phyloP scores from a whole-genome alignment of 2,113 vertebrate species.

The Cheilinus undulatus region DNA sequence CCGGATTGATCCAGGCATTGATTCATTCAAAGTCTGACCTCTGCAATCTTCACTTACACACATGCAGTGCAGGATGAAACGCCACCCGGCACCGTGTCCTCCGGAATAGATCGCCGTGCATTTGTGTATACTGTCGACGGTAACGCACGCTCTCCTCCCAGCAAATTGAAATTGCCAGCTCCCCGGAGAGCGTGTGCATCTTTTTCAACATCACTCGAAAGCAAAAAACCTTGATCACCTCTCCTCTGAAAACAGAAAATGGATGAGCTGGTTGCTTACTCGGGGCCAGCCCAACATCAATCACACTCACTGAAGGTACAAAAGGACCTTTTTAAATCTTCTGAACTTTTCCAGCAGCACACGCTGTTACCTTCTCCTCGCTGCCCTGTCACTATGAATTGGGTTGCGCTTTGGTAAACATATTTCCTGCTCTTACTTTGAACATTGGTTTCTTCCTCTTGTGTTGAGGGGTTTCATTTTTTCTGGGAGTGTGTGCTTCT shows the following conservation, averaged over 20 bases:
- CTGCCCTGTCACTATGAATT: slow-evolving; percentile 60
- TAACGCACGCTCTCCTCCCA: not conserved
- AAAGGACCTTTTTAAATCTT: slow-evolving; percentile 66
- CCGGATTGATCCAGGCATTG: slow-evolving; percentile 53
- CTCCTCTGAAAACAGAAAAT: slow-evolving; percentile 32
- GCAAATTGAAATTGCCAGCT: slow-evolving; percentile 48
- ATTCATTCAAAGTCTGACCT: slow-evolving; percentile 61
- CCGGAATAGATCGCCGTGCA: not conserved
- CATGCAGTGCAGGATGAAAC: slow-evolving; percentile 11
- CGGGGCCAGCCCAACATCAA: slow-evolving; percentile 57
- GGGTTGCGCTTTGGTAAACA: slow-evolving; percentile 62
- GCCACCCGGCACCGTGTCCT: slow-evolving; percentile 19
- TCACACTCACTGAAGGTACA: slow-evolving; percentile 63
- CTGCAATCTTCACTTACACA: slow-evolving; percentile 42
- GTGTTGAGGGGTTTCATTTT: not conserved
- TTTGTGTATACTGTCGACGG: slow-evolving; percentile 36
- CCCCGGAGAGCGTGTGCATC: slow-evolving; percentile 6
- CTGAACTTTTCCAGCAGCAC: slow-evolving; percentile 64
- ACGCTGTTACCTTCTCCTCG: slow-evolving; percentile 53
- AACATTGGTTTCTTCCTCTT: slow-evolving; percentile 32
- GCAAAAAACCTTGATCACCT: slow-evolving; percentile 36
- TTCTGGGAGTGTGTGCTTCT: not conserved
- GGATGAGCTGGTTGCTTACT: slow-evolving; percentile 33
- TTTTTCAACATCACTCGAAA: slow-evolving; percentile 43
- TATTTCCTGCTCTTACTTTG: slow-evolving; percentile 47